Evolutionary conservation across 2,888 invertebrate species (phyloP), one percentile per base, ranked within the genome.

Genomic region (Dynastes grantii): DNA sequence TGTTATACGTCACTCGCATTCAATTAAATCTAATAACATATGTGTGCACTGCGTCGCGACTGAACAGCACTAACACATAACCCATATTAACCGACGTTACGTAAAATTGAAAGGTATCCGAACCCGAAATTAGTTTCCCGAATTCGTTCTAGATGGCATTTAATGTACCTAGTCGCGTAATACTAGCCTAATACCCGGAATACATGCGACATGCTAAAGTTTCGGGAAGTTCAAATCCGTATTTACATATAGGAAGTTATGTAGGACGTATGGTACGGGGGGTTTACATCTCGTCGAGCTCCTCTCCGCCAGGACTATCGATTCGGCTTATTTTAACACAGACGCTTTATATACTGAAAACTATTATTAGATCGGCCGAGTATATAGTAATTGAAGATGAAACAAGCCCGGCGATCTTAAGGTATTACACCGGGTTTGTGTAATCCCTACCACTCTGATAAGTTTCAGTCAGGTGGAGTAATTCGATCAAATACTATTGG

Each of bases 191-290:
- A 32, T 63, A 32, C 63, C 32, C 1, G 32, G 13, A 58, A 22
- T 58, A 63, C 63, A 63, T n/a, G 63, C 63, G 32, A 63, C 63
- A 29, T 11, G 45, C 13, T 32, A 29, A 32, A 63, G 29, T 32
- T 63, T 63, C 11, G 29, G 63, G 32, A 63, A 63, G 63, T 63
- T 63, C 32, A 63, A n/a, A 63, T 58, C 55, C 55, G 55, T 58
- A 58, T 58, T 58, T 58, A 58, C 55, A 58, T 58, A 22, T 9
- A 58, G 55, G 55, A 58, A 58, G 8, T 58, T 58, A 58, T 8
- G 22, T 58, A 22, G 22, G 22, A 58, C 55, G 22, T 58, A 58
- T 58, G 55, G 22, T 22, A 58, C 55, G 55, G 22, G 55, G 8
- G 55, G 55, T 58, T 58, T 58, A 58, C 55, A 37, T 37, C 32